Percentiles rank a stretch among this genome's conserved stretches.
phyloP scores from a whole-genome alignment of 2,888 invertebrate species.

The Trichopria drosophilae region DNA sequence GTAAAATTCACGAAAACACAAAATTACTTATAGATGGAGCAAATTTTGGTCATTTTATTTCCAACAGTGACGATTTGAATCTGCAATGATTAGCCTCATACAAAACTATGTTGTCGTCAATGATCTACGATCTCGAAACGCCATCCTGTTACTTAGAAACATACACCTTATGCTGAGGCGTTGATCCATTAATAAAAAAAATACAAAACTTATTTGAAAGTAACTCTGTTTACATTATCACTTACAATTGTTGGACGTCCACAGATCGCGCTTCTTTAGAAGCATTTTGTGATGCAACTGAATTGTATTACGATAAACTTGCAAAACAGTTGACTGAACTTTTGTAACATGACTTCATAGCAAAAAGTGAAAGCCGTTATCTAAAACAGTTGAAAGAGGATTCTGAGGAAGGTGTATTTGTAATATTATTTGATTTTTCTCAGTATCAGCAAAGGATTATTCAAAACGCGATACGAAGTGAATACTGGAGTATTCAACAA shows the following conservation, averaged over 20 bases:
- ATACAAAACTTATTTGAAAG: neutral
- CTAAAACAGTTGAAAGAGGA: neutral
- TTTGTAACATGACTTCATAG: neutral
- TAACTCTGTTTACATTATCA: neutral
- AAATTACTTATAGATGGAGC: conserved; percentile 1
- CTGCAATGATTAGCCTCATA: neutral
- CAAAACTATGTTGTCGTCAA: conserved; percentile 7
- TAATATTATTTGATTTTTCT: neutral
- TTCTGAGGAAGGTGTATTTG: no score
- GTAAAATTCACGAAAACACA: conserved; percentile 5
- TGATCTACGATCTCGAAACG: neutral
- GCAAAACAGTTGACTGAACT: neutral
- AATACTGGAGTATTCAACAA: conserved; percentile 2
- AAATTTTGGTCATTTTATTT: neutral
- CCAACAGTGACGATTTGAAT: neutral
- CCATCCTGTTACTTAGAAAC: neutral
- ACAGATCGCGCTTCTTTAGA: conserved; percentile 1
- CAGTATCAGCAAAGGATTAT: conserved; percentile 1
- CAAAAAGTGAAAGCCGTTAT: conserved; percentile 2
- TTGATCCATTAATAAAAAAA: neutral
- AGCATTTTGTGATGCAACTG: neutral
- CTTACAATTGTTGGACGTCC: no score
- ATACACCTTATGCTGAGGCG: neutral
- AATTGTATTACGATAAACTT: neutral
- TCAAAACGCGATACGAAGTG: neutral